Evolutionary conservation across 2,888 invertebrate species (phyloP).

Genomic region (Chaetoderma sp.): DNA sequence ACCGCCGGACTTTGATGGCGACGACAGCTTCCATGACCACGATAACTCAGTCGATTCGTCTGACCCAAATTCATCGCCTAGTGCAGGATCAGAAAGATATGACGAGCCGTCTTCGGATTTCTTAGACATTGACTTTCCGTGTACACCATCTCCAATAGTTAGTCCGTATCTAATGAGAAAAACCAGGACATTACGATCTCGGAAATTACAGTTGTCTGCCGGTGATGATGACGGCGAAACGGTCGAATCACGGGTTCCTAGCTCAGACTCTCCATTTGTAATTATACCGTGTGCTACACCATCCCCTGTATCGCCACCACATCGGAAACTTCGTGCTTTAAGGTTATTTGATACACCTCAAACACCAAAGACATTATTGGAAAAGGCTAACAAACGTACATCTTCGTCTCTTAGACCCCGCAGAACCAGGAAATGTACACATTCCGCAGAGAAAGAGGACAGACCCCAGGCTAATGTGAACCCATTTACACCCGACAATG

Average conservation of each 20-base stretch:
- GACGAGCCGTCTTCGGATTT: conserved; percentile 37
- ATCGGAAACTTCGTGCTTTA: conserved; percentile 67
- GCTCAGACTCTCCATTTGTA: not conserved
- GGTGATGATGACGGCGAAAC: conserved; percentile 38
- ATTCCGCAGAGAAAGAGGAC: conserved; percentile 14
- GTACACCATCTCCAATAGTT: conserved; percentile 43
- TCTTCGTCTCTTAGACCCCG: conserved; percentile 34
- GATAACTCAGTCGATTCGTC: not conserved
- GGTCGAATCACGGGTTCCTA: conserved; percentile 37
- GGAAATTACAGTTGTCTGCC: conserved; percentile 40
- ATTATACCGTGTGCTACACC: not conserved
- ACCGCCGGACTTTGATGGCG: conserved; percentile 12
- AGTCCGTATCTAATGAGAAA: conserved; percentile 47
- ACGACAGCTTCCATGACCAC: not conserved
- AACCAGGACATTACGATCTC: conserved; percentile 33
- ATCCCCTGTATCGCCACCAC: conserved; percentile 71
- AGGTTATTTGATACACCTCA: conserved; percentile 87
- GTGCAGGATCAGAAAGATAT: not conserved
- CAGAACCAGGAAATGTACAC: conserved; percentile 18
- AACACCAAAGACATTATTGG: conserved; percentile 85
- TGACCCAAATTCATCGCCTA: not conserved
- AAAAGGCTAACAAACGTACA: conserved; percentile 71
- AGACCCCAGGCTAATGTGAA: conserved; percentile 77
- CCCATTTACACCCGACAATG: conserved; percentile 75
- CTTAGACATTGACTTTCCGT: conserved; percentile 50